Evolutionary conservation across 2,113 vertebrate species (phyloP).

Genomic region (Laterallus jamaicensis): DNA sequence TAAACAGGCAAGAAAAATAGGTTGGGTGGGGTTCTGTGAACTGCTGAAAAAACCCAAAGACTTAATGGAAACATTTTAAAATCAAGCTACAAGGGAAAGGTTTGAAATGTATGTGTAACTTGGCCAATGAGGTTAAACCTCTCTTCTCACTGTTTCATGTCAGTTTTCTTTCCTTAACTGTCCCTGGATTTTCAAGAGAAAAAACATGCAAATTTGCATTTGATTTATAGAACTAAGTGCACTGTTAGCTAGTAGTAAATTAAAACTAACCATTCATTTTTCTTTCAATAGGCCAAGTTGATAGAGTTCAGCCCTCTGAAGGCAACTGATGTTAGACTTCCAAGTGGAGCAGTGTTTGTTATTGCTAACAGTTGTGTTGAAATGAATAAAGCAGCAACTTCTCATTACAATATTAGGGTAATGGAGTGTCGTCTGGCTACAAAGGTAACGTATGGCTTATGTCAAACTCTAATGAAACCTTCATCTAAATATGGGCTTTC

Average conservation of each 20-base stretch:
- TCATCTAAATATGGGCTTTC: conserved; percentile 42
- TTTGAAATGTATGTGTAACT: conserved; percentile 26
- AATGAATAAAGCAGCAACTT: conserved; percentile 97
- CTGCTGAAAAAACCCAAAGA: conserved; percentile 36
- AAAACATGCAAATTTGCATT: conserved; percentile 43
- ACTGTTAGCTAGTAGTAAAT: conserved; percentile 52
- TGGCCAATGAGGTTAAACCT: conserved; percentile 25
- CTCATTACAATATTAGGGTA: conserved; percentile 95
- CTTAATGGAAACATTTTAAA: conserved; percentile 57
- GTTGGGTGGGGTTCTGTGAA: conserved; percentile 41
- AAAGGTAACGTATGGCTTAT: conserved; percentile 83
- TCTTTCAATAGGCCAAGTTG: conserved; percentile 88
- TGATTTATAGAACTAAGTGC: conserved; percentile 55
- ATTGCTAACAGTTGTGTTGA: conserved; percentile 95
- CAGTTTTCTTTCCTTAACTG: conserved; percentile 14
- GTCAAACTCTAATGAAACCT: conserved; percentile 64
- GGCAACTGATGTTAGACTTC: conserved; percentile 90
- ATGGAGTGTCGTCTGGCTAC: conserved; percentile 91
- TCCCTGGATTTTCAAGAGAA: conserved; percentile 17
- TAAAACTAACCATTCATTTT: conserved; percentile 57
- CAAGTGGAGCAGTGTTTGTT: conserved; percentile 89
- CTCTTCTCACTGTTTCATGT: conserved; percentile 50
- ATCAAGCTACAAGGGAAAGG: background rate
- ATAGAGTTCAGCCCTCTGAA: conserved; percentile 93
- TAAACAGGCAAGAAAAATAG: conserved; percentile 61